phyloP scores from a whole-genome alignment of 2,113 vertebrate species.

The Sprattus sprattus region DNA sequence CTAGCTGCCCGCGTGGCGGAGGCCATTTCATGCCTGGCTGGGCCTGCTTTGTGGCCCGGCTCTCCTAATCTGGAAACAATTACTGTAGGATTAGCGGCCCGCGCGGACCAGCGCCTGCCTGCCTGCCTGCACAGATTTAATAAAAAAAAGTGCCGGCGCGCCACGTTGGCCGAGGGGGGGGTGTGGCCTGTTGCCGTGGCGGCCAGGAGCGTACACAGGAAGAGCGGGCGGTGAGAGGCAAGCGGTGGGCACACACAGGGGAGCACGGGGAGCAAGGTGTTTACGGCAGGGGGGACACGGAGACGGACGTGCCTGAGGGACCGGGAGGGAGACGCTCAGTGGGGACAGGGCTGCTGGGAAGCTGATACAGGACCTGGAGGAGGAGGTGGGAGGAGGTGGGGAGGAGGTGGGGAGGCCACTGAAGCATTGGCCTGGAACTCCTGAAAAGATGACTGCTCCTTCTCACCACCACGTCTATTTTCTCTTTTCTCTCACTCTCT shows the following conservation, averaged over 20 bases:
- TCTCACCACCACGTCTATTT: neutral
- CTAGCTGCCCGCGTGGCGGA: slow-evolving; percentile 55
- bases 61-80: slow-evolving; percentile 79
- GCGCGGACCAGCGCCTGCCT: slow-evolving; percentile 68
- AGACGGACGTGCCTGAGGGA: neutral
- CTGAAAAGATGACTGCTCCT: neutral
- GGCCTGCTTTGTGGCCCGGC: slow-evolving; percentile 72
- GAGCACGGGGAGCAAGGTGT: slow-evolving; percentile 63
- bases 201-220: slow-evolving; percentile 54
- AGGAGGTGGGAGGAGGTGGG: slow-evolving; percentile 27
- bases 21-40: slow-evolving; percentile 78
- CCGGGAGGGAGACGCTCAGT: neutral
- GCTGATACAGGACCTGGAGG: neutral
- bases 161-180: slow-evolving; percentile 76
- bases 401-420: slow-evolving; percentile 8
- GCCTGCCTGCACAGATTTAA: slow-evolving; percentile 75
- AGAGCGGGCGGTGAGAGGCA: slow-evolving; percentile 51
- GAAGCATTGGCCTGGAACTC: neutral
- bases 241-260: neutral
- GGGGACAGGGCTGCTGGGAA: neutral
- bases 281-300: slow-evolving; percentile 46
- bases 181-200: neutral
- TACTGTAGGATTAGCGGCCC: slow-evolving; percentile 75
- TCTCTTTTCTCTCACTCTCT: neutral
- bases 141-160: slow-evolving; percentile 69